Evolutionary conservation across 2,797 vertebrate species (phyloP).

Genomic region (Anomalospiza imberbis): DNA sequence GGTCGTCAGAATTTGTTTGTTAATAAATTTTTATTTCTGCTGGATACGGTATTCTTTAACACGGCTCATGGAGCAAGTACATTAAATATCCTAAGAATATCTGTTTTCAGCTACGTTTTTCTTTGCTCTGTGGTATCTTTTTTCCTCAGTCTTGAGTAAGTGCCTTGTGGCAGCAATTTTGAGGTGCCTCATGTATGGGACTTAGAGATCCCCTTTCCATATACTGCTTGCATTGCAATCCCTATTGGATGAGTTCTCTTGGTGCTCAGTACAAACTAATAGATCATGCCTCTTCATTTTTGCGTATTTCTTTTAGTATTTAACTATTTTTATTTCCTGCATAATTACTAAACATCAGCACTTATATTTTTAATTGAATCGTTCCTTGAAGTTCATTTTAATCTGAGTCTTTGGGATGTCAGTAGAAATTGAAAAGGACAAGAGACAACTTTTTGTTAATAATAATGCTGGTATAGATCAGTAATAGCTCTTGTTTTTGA

Average conservation of each 20-base stretch:
- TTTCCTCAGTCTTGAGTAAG: background rate
- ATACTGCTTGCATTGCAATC: background rate
- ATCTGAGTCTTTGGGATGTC: background rate
- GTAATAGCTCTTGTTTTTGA: background rate
- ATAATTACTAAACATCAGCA: background rate
- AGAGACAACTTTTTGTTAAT: background rate
- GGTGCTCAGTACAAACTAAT: background rate
- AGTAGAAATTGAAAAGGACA: background rate
- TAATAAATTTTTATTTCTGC: background rate
- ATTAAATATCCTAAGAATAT: background rate
- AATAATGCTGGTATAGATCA: background rate
- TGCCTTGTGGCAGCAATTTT: background rate
- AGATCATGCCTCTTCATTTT: background rate
- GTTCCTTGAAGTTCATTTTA: background rate
- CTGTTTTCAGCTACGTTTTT: background rate
- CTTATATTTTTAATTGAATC: background rate
- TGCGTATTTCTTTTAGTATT: background rate
- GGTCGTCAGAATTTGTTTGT: background rate
- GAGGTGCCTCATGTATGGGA: background rate
- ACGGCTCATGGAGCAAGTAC: background rate
- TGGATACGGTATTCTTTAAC: background rate
- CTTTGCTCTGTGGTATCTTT: background rate
- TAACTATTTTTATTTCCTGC: background rate
- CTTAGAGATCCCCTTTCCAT: background rate
- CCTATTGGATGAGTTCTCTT: background rate